Evolutionary conservation across 1,140 invertebrate genomes (phyloP).

Genomic region (Geopemphigus sp.): DNA sequence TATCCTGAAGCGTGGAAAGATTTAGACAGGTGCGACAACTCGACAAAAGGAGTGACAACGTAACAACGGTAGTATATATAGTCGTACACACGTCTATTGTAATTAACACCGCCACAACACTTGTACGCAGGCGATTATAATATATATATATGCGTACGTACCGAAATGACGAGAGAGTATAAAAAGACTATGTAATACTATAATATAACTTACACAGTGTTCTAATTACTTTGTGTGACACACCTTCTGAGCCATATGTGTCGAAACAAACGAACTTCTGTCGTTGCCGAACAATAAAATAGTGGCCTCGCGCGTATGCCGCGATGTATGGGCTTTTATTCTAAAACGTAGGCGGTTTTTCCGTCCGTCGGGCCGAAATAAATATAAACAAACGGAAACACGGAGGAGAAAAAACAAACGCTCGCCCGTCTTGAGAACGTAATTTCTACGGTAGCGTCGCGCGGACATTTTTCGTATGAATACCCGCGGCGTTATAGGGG

Average conservation of each 20-base stretch:
- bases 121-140: slow-evolving; percentile 34
- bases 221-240: slow-evolving; percentile 42
- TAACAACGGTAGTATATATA: slow-evolving; percentile 15
- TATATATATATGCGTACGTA: not conserved
- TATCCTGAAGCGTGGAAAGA: slow-evolving; percentile 47
- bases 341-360: not conserved
- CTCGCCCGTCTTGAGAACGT: not conserved
- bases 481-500: not conserved
- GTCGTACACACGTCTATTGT: slow-evolving; percentile 33
- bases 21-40: slow-evolving; percentile 49
- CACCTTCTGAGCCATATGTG: slow-evolving; percentile 40
- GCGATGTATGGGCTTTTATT: not conserved
- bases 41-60: slow-evolving; percentile 49
- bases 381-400: not conserved
- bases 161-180: not conserved
- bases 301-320: not conserved
- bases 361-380: not conserved
- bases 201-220: slow-evolving; percentile 33
- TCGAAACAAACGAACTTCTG: slow-evolving; percentile 44
- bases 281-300: slow-evolving; percentile 7
- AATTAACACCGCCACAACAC: slow-evolving; percentile 47
- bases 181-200: slow-evolving; percentile 28
- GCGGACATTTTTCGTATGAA: not conserved
- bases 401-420: not conserved
- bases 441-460: not conserved